phyloP scores from a whole-genome alignment of 2,113 vertebrate species.

The Brienomyrus longianalis region DNA sequence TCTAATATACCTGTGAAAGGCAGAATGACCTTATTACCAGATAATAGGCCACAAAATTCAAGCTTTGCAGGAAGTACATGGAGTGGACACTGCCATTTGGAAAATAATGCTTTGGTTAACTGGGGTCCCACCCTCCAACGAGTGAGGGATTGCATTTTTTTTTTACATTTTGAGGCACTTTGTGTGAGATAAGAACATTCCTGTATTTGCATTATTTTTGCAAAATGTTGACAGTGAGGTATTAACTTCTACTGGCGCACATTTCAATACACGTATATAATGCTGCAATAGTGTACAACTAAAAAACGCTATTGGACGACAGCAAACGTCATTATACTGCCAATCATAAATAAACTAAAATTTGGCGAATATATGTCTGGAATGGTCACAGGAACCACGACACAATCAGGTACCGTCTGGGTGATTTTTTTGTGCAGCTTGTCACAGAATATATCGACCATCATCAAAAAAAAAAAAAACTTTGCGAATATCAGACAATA shows the following conservation, averaged over 20 bases:
- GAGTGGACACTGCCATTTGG: neutral
- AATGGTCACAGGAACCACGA: neutral
- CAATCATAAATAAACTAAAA: neutral
- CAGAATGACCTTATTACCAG: neutral
- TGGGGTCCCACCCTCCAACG: neutral
- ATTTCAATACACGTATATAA: neutral
- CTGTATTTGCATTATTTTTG: neutral
- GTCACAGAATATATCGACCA: neutral
- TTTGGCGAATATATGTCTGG: neutral
- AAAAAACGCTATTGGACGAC: neutral
- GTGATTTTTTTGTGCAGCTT: neutral
- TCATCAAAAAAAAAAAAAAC: neutral
- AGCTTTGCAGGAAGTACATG: neutral
- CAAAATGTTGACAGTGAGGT: neutral
- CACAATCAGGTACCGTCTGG: neutral
- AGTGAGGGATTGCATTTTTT: neutral
- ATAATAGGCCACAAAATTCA: neutral
- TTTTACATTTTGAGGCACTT: conserved; percentile 1
- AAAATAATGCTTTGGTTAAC: neutral
- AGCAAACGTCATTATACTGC: neutral
- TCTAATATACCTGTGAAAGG: neutral
- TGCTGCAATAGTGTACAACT: neutral
- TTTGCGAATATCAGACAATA: neutral
- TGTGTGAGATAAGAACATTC: neutral
- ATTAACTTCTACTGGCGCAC: neutral